Base-by-base conservation (phyloP, 2,888 invertebrate species). In the Torymus tubicola region DNA sequence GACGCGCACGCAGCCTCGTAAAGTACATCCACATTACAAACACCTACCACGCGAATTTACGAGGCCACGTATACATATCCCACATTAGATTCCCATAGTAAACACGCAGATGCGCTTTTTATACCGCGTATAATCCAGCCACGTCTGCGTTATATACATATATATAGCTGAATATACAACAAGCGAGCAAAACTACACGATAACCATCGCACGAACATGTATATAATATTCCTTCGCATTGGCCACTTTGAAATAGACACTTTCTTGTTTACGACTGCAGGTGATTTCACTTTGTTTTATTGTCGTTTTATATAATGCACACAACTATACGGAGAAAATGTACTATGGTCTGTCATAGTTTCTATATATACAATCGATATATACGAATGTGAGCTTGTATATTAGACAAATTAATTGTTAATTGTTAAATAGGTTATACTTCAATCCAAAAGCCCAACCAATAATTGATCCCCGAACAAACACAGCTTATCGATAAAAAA, bases 1-100 rank as follows among this genome's bases (percentile, higher is more conserved):
- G 16, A 31, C 31, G 18, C 5, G 12, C 52, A 24, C n/a, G n/a
- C 10, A 50, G 11, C 21, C 74, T 18, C 67, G 58, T 58, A 74
- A 76, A 76, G 21, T 57, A 31, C 24, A 57, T 63, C 55, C 50
- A 24, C 55, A 57, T 21, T 57, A 21, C 57, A 55, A 70, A 70
- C 64, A 70, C 58, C 57, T 70, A 58, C 18, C 21, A 10, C 5
- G 55, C 50, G 57, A 77, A 71, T 77, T 70, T 64, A 50, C 63
- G 58, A 52, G 68, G 42, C 31, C 14, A 12, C 57, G 58, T 70
- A 64, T 65, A 42, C 31, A 31, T 8, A 77, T 77, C 50, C 64
- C 77, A 58, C 77, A 64, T 64, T 52, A 58, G 70, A 64, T 77
- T 64, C 77, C 52, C 77, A 65, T 70, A 42, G 70, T 70, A 77